Percentiles rank a stretch among this genome's conserved stretches.
phyloP scores from a whole-genome alignment of 2,797 vertebrate species.

The Melanotaenia trifasciata region DNA sequence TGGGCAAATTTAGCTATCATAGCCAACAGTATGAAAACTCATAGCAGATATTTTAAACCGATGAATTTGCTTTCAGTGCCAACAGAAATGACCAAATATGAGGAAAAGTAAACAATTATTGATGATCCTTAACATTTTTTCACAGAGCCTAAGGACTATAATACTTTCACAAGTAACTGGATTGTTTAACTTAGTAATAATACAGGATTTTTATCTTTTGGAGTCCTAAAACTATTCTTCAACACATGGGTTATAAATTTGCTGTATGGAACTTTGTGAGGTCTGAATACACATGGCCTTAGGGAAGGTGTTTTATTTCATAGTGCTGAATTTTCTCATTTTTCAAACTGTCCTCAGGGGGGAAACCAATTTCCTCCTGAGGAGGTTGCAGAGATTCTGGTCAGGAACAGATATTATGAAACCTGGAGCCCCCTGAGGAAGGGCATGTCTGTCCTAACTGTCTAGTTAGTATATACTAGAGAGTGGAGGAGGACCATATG shows the following conservation, averaged over 20 bases:
- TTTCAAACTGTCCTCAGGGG: conserved; percentile 1
- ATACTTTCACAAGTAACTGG: neutral
- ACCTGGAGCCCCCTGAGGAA: conserved; percentile 22
- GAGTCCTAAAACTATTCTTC: neutral
- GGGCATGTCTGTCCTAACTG: conserved; percentile 38
- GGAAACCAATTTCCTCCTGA: conserved; percentile 9
- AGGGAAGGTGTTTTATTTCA: conserved; percentile 46
- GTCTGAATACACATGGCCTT: neutral
- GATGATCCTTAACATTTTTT: neutral
- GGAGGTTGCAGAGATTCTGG: conserved; percentile 24
- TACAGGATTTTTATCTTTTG: neutral
- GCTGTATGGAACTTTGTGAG: conserved; percentile 3
- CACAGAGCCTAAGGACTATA: neutral
- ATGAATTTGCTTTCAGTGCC: neutral
- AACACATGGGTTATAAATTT: conserved; percentile 16
- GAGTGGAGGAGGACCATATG: conserved; percentile 59
- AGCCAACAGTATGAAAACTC: neutral
- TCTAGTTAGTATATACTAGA: conserved; percentile 50
- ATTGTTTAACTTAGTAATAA: neutral
- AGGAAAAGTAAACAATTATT: neutral
- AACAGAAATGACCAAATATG: neutral
- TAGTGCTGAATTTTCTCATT: conserved; percentile 20
- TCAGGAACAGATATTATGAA: conserved; percentile 42
- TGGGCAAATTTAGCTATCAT: too few species aligned
- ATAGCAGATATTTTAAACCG: neutral